These are phyloP conservation scores for Melanotaenia trifasciata DNA, from an alignment of 2,797 vertebrate species.

Conservation along the genomic window DNA sequence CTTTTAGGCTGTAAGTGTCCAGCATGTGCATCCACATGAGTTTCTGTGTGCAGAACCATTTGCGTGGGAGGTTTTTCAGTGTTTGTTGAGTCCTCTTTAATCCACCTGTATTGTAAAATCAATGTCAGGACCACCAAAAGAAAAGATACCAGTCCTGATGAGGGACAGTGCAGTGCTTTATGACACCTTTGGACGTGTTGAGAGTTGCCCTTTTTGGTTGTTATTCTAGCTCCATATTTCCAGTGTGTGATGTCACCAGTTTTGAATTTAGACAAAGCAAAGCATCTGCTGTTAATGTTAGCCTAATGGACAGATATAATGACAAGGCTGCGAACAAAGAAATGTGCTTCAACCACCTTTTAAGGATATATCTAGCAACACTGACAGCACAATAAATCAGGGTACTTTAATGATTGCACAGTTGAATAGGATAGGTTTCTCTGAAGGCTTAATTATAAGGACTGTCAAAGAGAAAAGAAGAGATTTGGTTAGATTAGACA, in stretches of 20 bases:
- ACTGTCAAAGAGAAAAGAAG: constrained; percentile 45
- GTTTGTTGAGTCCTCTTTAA: constrained; percentile 20
- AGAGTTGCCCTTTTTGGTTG: constrained; percentile 63
- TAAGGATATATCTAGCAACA: constrained; percentile 23
- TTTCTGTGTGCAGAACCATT: constrained; percentile 20
- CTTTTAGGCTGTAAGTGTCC: constrained; percentile 32
- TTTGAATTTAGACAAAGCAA: constrained; percentile 57
- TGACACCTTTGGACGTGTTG: constrained; percentile 60
- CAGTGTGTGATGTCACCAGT: constrained; percentile 60
- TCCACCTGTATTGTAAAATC: constrained; percentile 65
- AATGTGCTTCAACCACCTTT: constrained; percentile 37
- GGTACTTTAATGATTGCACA: constrained; percentile 42
- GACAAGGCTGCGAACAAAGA: constrained; percentile 50
- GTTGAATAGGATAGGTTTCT: constrained; percentile 32
- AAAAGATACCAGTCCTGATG: constrained; percentile 55
- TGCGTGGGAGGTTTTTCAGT: constrained; percentile 28
- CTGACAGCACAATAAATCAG: constrained; percentile 53
- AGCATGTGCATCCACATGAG: constrained; percentile 10
- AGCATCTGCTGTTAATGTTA: constrained; percentile 60
- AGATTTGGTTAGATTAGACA: constrained; percentile 24
- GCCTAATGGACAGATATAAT: constrained; percentile 59
- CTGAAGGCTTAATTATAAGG: constrained; percentile 63
- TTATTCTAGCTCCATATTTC: constrained; percentile 58
- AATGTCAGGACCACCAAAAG: constrained; percentile 43
- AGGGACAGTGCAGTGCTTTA: constrained; percentile 45